phyloP scores from a whole-genome alignment of 2,797 vertebrate genomes.

The Cyprinella venusta region DNA sequence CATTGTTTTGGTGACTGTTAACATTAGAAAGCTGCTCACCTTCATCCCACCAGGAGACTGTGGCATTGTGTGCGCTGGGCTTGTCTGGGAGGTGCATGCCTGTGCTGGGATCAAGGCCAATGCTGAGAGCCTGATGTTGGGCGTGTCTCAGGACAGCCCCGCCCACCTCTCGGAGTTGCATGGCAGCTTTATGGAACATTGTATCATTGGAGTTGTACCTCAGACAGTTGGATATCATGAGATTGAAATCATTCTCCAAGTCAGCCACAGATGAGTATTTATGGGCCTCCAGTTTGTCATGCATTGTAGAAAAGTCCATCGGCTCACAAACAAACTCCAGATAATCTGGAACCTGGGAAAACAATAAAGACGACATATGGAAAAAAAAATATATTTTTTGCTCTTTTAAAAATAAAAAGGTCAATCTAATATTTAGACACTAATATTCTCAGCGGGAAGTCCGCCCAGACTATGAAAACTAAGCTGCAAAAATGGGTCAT shows the following conservation, averaged over 20 bases:
- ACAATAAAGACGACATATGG: conserved; percentile 52
- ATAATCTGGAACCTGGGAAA: conserved; percentile 95
- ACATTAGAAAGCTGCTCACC: conserved; percentile 77
- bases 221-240: conserved; percentile 98
- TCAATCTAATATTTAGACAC: not conserved
- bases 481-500: not conserved
- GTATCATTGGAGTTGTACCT: conserved; percentile 99
- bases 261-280: conserved; percentile 90
- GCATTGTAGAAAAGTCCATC: conserved; percentile 99
- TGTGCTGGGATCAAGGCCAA: conserved; percentile 88
- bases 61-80: conserved; percentile 87
- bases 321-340: conserved; percentile 96
- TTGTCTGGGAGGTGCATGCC: conserved; percentile 92
- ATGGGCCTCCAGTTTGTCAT: conserved; percentile 92
- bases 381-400: conserved; percentile 3
- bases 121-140: conserved; percentile 90
- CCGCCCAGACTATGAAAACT: not conserved
- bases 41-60: conserved; percentile 94
- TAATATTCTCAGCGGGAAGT: not conserved
- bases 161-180: conserved; percentile 91
- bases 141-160: conserved; percentile 90
- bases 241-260: conserved; percentile 95
- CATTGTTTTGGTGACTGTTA: not conserved
- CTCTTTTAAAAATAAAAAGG: not conserved
- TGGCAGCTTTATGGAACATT: conserved; percentile 94